These are phyloP conservation scores for Macroglossus sobrinus DNA, from an alignment of 2,113 vertebrate genomes.

Conservation along the genomic window DNA sequence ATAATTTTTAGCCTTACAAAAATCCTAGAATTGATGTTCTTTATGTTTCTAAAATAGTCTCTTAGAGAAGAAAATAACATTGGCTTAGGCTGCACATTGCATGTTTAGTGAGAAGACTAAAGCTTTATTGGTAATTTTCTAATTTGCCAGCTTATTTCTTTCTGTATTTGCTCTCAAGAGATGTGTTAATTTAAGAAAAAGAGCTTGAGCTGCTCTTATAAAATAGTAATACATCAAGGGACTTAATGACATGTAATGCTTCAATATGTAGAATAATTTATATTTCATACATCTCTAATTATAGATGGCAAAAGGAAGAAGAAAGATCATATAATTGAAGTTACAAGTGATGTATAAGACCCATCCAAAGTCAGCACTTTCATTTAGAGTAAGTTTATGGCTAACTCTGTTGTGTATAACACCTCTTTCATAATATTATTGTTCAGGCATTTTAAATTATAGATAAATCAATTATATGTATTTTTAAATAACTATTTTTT, in stretches of 20 bases:
- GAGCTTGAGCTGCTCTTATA: neutral
- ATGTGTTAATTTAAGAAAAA: neutral
- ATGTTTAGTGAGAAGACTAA: neutral
- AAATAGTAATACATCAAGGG: conserved; percentile 31
- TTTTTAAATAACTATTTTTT: conserved; percentile 31
- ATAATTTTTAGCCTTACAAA: neutral
- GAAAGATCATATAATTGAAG: neutral
- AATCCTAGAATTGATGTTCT: neutral
- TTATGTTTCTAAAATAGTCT: neutral
- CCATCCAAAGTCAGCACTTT: conserved; percentile 26
- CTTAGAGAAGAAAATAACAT: neutral
- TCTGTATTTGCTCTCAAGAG: neutral
- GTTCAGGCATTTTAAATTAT: neutral
- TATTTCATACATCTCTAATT: conserved; percentile 43
- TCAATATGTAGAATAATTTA: conserved; percentile 50
- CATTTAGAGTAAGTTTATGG: neutral
- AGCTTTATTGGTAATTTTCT: neutral
- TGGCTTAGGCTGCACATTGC: neutral
- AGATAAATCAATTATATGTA: neutral
- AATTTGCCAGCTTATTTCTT: neutral
- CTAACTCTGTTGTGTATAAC: neutral
- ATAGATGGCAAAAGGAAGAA: conserved; percentile 31
- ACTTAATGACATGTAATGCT: conserved; percentile 29
- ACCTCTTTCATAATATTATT: neutral
- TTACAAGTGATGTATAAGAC: conserved; percentile 49